Evolutionary conservation across 1,140 invertebrate species (phyloP).

Genomic region (Drosophila azteca): DNA sequence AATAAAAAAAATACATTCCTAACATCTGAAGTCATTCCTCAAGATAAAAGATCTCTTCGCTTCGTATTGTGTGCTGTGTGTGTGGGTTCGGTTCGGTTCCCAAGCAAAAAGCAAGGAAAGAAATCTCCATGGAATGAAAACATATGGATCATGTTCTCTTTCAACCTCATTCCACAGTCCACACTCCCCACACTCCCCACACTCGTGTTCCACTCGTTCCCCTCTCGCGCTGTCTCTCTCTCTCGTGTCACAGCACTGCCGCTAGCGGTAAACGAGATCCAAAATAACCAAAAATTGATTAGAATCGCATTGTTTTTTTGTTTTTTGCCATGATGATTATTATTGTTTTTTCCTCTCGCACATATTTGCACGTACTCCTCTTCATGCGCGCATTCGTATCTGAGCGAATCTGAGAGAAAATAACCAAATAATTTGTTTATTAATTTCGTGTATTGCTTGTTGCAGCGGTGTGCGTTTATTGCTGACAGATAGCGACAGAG

Average conservation of each 20-base stretch:
- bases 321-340: conserved; percentile 43
- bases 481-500: no score
- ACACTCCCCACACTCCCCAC: background rate
- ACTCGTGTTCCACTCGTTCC: background rate
- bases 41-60: conserved; percentile 26
- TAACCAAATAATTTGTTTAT: conserved; percentile 68
- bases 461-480: conserved; percentile 2
- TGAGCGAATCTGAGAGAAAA: conserved; percentile 13
- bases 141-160: conserved; percentile 43
- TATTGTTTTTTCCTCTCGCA: conserved; percentile 27
- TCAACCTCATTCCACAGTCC: conserved; percentile 39
- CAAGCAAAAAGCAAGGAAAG: no score
- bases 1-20: no score
- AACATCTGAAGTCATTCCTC: no score
- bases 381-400: conserved; percentile 28
- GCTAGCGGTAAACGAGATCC: conserved; percentile 5
- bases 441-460: conserved; percentile 57
- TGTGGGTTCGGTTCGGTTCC: no score
- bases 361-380: conserved; percentile 45
- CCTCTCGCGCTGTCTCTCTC: background rate
- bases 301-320: conserved; percentile 24
- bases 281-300: conserved; percentile 41
- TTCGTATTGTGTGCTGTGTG: background rate
- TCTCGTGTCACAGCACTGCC: conserved; percentile 13
- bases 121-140: conserved; percentile 21